Base-by-base conservation (phyloP, 1,140 invertebrate species). In the Stenopsyche tienmushanensis region DNA sequence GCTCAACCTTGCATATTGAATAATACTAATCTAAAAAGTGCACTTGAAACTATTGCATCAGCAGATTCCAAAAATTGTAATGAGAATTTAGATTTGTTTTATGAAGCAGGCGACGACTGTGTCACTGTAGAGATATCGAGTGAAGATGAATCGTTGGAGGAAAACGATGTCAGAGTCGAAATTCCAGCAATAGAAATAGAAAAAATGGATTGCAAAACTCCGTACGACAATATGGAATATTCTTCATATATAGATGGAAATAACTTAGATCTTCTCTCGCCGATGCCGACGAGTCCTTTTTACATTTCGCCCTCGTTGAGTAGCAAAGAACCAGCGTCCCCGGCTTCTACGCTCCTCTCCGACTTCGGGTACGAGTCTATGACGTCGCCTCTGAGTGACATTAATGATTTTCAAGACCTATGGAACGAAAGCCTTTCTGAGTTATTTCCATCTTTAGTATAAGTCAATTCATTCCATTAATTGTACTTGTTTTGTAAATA, bases 51-150 rank as follows among this genome's bases (percentile, higher is more conserved):
- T 8, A 66, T 70, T n/a, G 25, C 20, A 69, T 60, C 62, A 76
- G 25, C 67, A 70, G 72, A 74, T 72, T 39, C 44, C 15, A 17
- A 47, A 47, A 18, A 47, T 18, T 7, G 17, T 47, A 5, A 47
- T 18, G n/a, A n/a, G n/a, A 23, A 42, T 24, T 15, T 15, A 10
- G 54, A 57, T 10, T 3, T 60, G 2, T 60, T 47, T 18, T 45
- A 26, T 62, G 87, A 87, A 10, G 89, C 85, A 25, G 87, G 85
- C 62, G 86, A 89, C 2, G 88, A 90, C 71, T 88, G 85, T 52
- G 84, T 90, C 21, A 90, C 87, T 0, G 86, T 91, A 1, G 83
- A 90, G 53, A 85, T 89, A 69, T 81, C 84, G 1, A 83, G 83
- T 39, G 84, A 85, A 69, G 83, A 86, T 21, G 81, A 85, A 59